These are phyloP conservation scores for Rhodinocichla rosea DNA, from an alignment of 2,113 vertebrate genomes.

Conservation along the genomic window DNA sequence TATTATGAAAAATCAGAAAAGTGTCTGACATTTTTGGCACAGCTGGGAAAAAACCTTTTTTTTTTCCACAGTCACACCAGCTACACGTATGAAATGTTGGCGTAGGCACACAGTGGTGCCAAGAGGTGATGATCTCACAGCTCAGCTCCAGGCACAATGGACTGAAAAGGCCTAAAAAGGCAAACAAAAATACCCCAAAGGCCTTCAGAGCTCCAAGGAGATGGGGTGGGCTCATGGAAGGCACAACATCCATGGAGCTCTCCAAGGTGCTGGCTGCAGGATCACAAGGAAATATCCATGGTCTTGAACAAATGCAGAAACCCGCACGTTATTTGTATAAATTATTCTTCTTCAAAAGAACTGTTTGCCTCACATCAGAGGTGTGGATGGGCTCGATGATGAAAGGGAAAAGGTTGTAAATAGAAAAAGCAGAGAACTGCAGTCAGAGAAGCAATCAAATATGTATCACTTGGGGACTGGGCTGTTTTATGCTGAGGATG, in stretches of 20 bases:
- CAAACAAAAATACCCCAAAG: not conserved
- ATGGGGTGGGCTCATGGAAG: accelerated
- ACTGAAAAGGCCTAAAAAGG: not conserved
- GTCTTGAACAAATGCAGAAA: not conserved
- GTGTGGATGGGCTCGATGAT: accelerated
- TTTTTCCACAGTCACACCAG: not conserved
- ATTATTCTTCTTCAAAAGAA: not conserved
- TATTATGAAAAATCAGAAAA: not conserved
- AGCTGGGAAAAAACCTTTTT: not conserved
- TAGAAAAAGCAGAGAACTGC: not conserved
- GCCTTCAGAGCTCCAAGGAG: not conserved
- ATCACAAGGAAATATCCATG: accelerated
- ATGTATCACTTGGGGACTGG: not conserved
- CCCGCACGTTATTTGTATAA: not conserved
- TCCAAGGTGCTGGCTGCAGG: not conserved
- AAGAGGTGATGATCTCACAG: not conserved
- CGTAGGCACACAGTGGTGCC: not conserved
- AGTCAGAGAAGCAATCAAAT: not conserved
- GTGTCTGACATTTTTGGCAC: not conserved
- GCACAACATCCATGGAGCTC: not conserved
- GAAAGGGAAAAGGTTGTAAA: not conserved
- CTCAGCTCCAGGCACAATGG: not conserved
- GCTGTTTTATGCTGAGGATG: not conserved
- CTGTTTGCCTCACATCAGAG: not conserved
- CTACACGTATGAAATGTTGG: accelerated